Evolutionary conservation across 2,797 vertebrate genomes (phyloP), one percentile per base, ranked within the genome.

Genomic region (Yasuhikotakia modesta): DNA sequence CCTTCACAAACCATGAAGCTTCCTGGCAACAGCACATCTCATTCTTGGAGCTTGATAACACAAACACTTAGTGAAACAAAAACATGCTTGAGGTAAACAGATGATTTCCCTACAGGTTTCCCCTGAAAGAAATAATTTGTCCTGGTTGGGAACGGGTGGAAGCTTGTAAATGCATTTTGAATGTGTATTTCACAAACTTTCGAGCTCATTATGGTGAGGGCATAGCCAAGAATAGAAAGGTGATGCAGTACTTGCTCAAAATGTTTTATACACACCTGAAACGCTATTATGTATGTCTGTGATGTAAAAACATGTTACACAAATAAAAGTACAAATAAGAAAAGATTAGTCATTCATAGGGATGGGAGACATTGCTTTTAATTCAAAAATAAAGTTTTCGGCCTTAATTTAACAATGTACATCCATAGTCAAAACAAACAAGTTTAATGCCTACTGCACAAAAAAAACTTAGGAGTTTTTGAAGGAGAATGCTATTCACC

Each of bases 301-400:
- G 27, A 66, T 45, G 16, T 17, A 4, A 69, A 58, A 7, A n/a
- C 58, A 55, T 24, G 16, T 21, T 39, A 21, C 53, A 32, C 17
- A 30, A 1, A 4, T 7, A 13, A 14, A 11, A 58, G 19, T 12
- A 43, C 8, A 65, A 45, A 65, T 7, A 11, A 16, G 30, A 60
- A 48, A 53, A 24, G 13, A 61, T 53, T 11, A 5, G 30, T 8
- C 5, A 21, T 71, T 71, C 14, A 70, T 11, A 13, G 16, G 58
- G 65, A 45, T 46, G 39, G 68, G 58, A 78, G 58, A 53, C 76
- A 78, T 71, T 46, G 55, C 57, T 71, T 78, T 78, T 78, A 78
- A 78, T 78, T 78, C 45, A 78, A 78, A 78, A 78, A 78, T 78
- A 78, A 78, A 32, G 45, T 65, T 71, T 63, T 78, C 43, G 43